Evolutionary conservation across 2,797 vertebrate species (phyloP).

Genomic region (Lepus townsendii): DNA sequence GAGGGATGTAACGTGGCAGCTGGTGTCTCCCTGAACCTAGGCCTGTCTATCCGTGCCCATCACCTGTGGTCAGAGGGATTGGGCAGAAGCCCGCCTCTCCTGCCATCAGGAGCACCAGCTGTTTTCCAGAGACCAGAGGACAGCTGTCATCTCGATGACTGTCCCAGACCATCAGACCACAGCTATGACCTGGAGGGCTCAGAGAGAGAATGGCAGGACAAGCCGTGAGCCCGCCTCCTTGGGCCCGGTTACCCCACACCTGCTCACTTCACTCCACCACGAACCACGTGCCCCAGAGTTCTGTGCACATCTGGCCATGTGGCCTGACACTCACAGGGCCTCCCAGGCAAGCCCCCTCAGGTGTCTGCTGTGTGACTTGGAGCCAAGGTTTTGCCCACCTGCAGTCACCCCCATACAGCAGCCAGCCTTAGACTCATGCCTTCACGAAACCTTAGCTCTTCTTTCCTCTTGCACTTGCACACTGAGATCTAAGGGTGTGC

Average conservation of each 20-base stretch:
- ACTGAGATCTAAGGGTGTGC: not conserved
- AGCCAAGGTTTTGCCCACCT: not conserved
- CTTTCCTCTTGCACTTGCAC: not conserved
- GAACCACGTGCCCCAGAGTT: not conserved
- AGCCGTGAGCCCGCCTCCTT: fast-evolving
- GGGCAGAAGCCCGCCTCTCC: not conserved
- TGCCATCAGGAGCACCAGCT: not conserved
- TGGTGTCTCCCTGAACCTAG: not conserved
- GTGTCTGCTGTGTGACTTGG: not conserved
- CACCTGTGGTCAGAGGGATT: slow-evolving; percentile 35
- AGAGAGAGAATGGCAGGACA: not conserved
- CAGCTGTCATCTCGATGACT: slow-evolving; percentile 54
- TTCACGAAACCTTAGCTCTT: not conserved
- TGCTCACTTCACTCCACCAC: not conserved
- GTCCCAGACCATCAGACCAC: slow-evolving; percentile 35
- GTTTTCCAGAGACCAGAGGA: not conserved
- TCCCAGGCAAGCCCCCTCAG: not conserved
- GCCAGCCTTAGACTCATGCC: not conserved
- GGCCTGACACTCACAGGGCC: not conserved
- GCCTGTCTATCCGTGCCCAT: not conserved
- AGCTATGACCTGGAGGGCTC: not conserved
- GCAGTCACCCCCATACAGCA: not conserved
- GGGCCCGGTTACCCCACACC: not conserved
- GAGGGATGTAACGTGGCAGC: not conserved
- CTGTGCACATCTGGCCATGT: not conserved